Evolutionary conservation across 2,113 vertebrate species (phyloP).

Genomic region (Chlorodrepanis virens): DNA sequence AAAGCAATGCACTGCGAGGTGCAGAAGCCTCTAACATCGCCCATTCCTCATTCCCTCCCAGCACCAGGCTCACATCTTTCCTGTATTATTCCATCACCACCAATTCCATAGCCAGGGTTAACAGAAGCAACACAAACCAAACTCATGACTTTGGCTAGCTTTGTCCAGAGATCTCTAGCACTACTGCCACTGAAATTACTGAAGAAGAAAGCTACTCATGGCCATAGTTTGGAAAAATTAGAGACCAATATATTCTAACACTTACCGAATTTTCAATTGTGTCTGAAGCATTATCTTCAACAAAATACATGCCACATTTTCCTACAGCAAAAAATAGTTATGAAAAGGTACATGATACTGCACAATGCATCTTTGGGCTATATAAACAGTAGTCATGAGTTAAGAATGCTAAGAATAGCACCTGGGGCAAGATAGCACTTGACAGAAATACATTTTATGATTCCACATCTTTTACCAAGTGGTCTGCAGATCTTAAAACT

Average conservation of each 20-base stretch:
- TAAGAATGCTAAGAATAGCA: not conserved
- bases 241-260: not conserved
- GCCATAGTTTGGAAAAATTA: not conserved
- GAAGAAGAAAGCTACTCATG: not conserved
- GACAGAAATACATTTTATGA: not conserved
- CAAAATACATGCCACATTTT: conserved; percentile 98
- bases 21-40: not conserved
- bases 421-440: not conserved
- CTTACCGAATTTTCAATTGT: conserved; percentile 85
- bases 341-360: not conserved
- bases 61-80: not conserved
- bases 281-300: conserved; percentile 94
- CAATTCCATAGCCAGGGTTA: not conserved
- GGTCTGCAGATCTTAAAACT: not conserved
- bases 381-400: not conserved
- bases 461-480: not conserved
- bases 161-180: not conserved
- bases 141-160: not conserved
- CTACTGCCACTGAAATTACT: not conserved
- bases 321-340: conserved; percentile 76
- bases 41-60: not conserved
- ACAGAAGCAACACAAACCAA: not conserved
- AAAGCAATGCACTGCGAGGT: not conserved
- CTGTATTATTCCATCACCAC: not conserved
- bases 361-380: not conserved